These are phyloP conservation scores for Esox niger DNA, from an alignment of 2,113 vertebrate species.

Conservation along the genomic window DNA sequence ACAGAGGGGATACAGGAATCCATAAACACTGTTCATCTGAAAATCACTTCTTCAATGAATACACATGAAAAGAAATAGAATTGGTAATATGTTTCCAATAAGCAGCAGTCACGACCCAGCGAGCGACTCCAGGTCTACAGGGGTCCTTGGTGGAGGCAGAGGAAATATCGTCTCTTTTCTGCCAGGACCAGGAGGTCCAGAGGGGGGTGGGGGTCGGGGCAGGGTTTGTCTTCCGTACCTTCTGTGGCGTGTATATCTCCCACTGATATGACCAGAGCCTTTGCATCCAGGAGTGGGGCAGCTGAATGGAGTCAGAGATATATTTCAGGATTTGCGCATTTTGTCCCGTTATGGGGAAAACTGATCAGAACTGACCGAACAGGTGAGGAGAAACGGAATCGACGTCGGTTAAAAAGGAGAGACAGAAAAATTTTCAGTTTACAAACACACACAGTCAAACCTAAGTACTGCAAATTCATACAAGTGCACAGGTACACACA, in stretches of 20 bases:
- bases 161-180: neutral
- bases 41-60: slow-evolving; percentile 60
- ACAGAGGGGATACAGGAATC: slow-evolving; percentile 42
- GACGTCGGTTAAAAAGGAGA: slow-evolving; percentile 32
- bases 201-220: slow-evolving; percentile 22
- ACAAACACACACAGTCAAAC: neutral
- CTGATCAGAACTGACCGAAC: slow-evolving; percentile 19
- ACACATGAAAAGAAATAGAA: slow-evolving; percentile 68
- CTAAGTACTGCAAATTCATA: neutral
- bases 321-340: slow-evolving; percentile 55
- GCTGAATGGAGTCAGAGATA: slow-evolving; percentile 70
- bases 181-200: slow-evolving; percentile 2
- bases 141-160: slow-evolving; percentile 4
- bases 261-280: slow-evolving; percentile 92
- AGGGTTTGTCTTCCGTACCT: slow-evolving; percentile 80
- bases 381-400: slow-evolving; percentile 14
- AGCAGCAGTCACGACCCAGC: slow-evolving; percentile 57
- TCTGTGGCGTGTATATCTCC: slow-evolving; percentile 94
- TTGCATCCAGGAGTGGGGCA: slow-evolving; percentile 96
- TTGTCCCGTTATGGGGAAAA: slow-evolving; percentile 46
- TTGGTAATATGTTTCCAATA: slow-evolving; percentile 64
- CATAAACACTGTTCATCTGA: slow-evolving; percentile 63
- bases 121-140: slow-evolving; percentile 31
- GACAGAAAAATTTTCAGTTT: slow-evolving; percentile 4
- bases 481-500: neutral